A percentile compares a stretch with the other conserved stretches of the same genome.
Conservation (phyloP, 2,113 vertebrate species). For the Argyrosomus japonicus region DNA sequence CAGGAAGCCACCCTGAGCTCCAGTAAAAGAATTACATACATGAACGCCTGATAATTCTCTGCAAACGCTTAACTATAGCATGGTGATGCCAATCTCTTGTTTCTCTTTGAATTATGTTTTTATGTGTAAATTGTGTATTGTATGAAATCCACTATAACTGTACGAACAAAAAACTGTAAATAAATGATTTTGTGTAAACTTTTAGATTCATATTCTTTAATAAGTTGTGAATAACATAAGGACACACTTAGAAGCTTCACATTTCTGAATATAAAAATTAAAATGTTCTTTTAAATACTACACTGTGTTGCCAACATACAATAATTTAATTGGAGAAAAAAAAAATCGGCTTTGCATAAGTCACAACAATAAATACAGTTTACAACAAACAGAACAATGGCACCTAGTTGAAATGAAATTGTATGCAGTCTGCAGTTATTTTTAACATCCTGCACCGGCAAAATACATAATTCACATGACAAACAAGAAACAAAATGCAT, state of each 20-base stretch:
- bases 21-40: slow-evolving; percentile 46
- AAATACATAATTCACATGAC: slow-evolving; percentile 1
- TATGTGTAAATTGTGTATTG: slow-evolving; percentile 81
- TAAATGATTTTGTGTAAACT: slow-evolving; percentile 79
- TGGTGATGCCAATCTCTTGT: slow-evolving; percentile 60
- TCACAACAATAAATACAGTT: slow-evolving; percentile 30
- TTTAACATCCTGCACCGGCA: neutral
- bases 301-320: neutral
- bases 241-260: neutral
- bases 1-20: slow-evolving; percentile 41
- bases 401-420: neutral
- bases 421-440: neutral
- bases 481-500: slow-evolving; percentile 4
- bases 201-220: slow-evolving; percentile 16
- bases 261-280: neutral
- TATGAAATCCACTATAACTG: slow-evolving; percentile 68
- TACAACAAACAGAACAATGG: slow-evolving; percentile 1
- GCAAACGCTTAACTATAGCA: slow-evolving; percentile 74
- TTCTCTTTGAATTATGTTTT: slow-evolving; percentile 52
- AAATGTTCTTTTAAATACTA: neutral
- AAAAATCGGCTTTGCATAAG: neutral
- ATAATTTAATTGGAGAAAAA: neutral
- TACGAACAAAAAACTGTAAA: slow-evolving; percentile 81
- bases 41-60: slow-evolving; percentile 47
- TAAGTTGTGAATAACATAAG: neutral